Conservation (phyloP, 2,797 vertebrate species). For the Gallinago solitaria region DNA sequence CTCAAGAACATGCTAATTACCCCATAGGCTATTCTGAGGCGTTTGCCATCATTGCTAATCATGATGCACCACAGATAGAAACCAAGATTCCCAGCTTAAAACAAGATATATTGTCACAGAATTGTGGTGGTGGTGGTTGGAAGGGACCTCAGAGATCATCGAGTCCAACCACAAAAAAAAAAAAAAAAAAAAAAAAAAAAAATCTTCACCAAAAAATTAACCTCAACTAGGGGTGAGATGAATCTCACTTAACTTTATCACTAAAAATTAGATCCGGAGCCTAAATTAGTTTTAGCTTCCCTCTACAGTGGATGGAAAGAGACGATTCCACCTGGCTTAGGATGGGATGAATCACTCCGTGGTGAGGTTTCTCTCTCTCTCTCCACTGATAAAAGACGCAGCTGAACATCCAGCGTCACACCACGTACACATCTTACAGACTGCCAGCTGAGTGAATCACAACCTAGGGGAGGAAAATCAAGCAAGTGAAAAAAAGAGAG, state of each 20-base stretch:
- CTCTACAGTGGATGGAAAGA: background rate
- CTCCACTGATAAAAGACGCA: background rate
- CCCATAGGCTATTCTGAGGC: background rate
- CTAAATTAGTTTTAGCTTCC: background rate
- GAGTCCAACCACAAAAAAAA: no score
- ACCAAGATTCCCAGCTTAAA: background rate
- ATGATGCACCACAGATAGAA: accelerated
- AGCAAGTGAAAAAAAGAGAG: background rate
- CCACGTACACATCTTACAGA: accelerated
- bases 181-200: no score
- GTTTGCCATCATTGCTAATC: background rate
- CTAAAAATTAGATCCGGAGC: background rate
- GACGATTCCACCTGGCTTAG: background rate
- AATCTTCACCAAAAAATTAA: background rate
- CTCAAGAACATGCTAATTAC: background rate
- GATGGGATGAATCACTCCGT: background rate
- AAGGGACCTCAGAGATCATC: no score
- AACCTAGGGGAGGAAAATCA: background rate
- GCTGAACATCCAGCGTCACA: background rate
- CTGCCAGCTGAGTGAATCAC: background rate
- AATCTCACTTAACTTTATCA: background rate
- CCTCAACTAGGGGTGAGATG: background rate
- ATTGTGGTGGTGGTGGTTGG: no score
- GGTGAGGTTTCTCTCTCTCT: background rate
- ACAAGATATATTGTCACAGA: no score